Evolutionary conservation across 1,140 invertebrate genomes (phyloP).

Genomic region (Ephestia elutella): DNA sequence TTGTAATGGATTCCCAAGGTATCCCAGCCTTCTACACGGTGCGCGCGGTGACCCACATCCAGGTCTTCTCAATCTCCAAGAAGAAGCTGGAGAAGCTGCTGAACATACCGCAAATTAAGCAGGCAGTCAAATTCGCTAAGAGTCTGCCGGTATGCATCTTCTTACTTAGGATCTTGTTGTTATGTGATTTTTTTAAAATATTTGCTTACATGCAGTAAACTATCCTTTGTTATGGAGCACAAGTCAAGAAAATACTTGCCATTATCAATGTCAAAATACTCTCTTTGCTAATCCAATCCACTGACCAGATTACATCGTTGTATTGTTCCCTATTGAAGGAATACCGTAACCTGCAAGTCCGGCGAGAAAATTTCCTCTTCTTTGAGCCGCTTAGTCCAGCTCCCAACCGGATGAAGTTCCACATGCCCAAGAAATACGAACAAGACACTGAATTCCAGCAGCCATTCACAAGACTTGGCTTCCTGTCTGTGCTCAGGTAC

Average conservation of each 20-base stretch:
- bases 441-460: conserved; percentile 40
- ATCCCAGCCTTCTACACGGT: conserved; percentile 52
- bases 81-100: conserved; percentile 35
- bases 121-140: conserved; percentile 42
- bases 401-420: conserved; percentile 37
- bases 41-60: conserved; percentile 48
- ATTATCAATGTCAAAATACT: too few relatives aligned
- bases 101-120: conserved; percentile 43
- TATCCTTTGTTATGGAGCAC: too few relatives aligned
- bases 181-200: too few relatives aligned
- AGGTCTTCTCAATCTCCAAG: conserved; percentile 46
- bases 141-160: conserved; percentile 30
- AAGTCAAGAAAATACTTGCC: too few relatives aligned
- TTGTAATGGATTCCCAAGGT: conserved; percentile 22
- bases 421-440: conserved; percentile 45
- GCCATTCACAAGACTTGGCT: conserved; percentile 48
- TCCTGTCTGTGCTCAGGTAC: conserved; percentile 49
- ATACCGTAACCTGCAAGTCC: conserved; percentile 26
- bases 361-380: conserved; percentile 26
- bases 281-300: too few relatives aligned
- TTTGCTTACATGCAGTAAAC: too few relatives aligned
- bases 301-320: too few relatives aligned
- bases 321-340: conserved; percentile 26
- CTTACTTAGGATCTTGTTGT: neutral
- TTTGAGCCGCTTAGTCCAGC: conserved; percentile 28